Evolutionary conservation across 2,797 vertebrate species (phyloP), one percentile per base, ranked within the genome.

Genomic region (Silurus aristotelis): DNA sequence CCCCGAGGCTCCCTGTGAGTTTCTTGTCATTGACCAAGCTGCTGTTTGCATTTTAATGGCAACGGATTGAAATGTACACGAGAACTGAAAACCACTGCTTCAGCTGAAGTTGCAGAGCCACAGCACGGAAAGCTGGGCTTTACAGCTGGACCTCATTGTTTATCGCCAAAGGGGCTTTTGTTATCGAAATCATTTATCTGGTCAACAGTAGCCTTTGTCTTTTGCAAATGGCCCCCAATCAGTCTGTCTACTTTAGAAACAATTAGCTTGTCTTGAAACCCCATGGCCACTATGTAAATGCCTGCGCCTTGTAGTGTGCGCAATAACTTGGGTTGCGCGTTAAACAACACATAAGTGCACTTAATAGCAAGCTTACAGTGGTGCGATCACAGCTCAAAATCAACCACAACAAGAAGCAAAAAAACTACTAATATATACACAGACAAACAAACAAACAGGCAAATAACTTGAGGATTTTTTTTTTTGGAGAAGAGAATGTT

Each of bases 191-290:
- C 96, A 96, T 96, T 98, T 97, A 97, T 95, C 94, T 91, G 95
- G 94, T 96, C 96, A 95, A 96, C 94, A 96, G 96, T 95, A 93
- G 94, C 93, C 97, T 98, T 98, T 99, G 97, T 98, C 94, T 97
- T 38, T 95, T 94, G 94, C 95, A 96, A 97, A 97, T 97, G 96
- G 94, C 95, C 96, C 96, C 96, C 96, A 96, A 96, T 97, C 96
- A 96, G 96, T 96, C 95, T 96, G 96, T 96, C 96, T 96, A 95
- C 96, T 93, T 94, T 95, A 94, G 94, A 95, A 94, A 95, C 95
- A 95, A 96, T 98, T 97, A 97, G 96, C 95, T 94, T 92, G 93
- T 94, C 94, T 91, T 92, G 25, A 71, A 94, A 94, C 96, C 96
- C 95, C 95, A 94, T 94, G 96, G 95, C 93, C 95, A 94, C 93